Evolutionary conservation across 2,888 invertebrate species (phyloP), one percentile per base, ranked within the genome.

Genomic region (Digitonthophagus gazella): DNA sequence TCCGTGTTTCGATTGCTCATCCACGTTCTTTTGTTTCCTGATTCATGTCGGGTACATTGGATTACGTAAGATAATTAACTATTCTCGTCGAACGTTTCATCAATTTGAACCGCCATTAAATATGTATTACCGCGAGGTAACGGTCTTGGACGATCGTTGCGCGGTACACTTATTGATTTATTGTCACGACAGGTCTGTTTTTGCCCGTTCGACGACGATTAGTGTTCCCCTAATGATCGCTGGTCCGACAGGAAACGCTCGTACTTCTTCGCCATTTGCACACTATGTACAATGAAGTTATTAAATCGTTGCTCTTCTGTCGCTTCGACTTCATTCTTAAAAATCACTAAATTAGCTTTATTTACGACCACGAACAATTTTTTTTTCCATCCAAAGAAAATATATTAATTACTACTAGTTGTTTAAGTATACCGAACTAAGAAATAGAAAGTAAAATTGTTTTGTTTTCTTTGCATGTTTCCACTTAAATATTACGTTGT

Each of bases 101-200:
- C 61, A 61, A 61, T 61, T 61, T 61, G 6, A 61, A 18, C 61
- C 20, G 18, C 61, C 61, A 61, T 61, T 61, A 61, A 61, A 61
- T 61, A 61, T 61, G 19, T 61, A 61, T 61, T 61, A 61, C 61
- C 16, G 18, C 28, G 61, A 15, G 18, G 19, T 61, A 61, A 61
- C 61, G 61, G 61, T 16, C 61, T 20, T n/a, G n/a, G 19, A 18
- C 6, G 15, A 61, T 20, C 20, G 61, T 61, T 61, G 61, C 61
- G 11, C 58, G 58, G 61, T 61, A 61, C 61, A 61, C 18, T 61
- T 61, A 61, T 61, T 61, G 61, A 61, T 61, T 61, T 61, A 61
- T 61, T 61, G 61, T 61, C 61, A 61, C 61, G 61, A 61, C 61
- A 61, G n/a, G 19, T 61, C 61, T 20, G 61, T 61, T 61, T 61